These are phyloP conservation scores for Serilophus lunatus DNA, from an alignment of 2,113 vertebrate genomes.

Conservation along the genomic window DNA sequence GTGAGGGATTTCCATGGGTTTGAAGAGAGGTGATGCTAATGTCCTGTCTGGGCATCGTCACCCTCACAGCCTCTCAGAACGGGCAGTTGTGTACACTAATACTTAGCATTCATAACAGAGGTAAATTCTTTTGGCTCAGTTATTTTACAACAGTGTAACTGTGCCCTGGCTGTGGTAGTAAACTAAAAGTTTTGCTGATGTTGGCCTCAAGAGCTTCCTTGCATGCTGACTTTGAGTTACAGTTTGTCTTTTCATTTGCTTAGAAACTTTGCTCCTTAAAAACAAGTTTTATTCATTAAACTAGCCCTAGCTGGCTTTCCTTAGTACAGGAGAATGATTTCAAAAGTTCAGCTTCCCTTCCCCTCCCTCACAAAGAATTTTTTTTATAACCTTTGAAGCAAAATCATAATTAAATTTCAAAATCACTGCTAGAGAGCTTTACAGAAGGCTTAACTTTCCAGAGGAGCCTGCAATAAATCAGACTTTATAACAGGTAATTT, in stretches of 20 bases:
- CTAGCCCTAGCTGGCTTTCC: not conserved
- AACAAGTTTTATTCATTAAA: not conserved
- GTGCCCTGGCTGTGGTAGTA: not conserved
- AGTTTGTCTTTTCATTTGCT: not conserved
- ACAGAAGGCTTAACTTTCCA: slow-evolving; percentile 3
- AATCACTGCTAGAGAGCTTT: not conserved
- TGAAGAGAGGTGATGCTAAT: not conserved
- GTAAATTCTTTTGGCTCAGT: not conserved
- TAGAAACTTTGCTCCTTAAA: not conserved
- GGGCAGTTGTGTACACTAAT: not conserved
- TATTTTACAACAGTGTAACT: not conserved
- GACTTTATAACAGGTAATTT: slow-evolving; percentile 1
- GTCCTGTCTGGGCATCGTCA: not conserved
- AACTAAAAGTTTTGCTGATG: not conserved
- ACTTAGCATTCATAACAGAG: not conserved
- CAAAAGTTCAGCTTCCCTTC: not conserved
- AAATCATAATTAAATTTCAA: not conserved
- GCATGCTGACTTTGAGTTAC: not conserved
- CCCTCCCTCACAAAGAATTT: not conserved
- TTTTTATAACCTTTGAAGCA: slow-evolving; percentile 1
- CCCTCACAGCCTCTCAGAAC: not conserved
- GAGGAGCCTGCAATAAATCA: not conserved
- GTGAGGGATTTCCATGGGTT: not conserved
- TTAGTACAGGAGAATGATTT: not conserved
- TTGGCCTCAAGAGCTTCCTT: not conserved